These are phyloP conservation scores for Cladorhizidae sp. DNA, from an alignment of 37 sponge, comb jelly and placozoan species.

Conservation along the genomic window DNA sequence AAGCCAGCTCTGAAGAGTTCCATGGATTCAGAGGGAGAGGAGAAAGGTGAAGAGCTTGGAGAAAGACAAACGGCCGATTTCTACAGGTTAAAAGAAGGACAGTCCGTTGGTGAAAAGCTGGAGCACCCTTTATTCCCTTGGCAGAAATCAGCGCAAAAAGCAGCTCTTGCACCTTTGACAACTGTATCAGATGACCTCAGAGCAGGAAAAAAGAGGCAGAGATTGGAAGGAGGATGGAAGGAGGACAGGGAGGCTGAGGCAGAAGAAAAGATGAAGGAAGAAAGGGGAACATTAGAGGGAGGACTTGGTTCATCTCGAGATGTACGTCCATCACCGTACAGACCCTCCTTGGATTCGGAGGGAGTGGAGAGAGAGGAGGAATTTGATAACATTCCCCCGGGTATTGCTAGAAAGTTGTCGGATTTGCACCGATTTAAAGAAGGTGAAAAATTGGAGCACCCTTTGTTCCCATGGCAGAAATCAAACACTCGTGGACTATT, in stretches of 20 bases:
- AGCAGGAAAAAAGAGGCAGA: too few species aligned
- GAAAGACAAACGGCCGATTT: background rate
- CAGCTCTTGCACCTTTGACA: too few species aligned
- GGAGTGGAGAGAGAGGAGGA: too few species aligned
- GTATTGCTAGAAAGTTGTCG: background rate
- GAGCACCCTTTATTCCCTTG: slow-evolving; percentile 47
- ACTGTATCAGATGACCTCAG: too few species aligned
- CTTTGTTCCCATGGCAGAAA: slow-evolving; percentile 43
- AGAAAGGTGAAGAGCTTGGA: background rate
- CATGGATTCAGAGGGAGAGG: background rate
- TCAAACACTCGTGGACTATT: too few species aligned
- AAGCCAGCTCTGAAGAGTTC: background rate
- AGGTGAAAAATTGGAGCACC: slow-evolving; percentile 22
- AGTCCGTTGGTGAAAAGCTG: slow-evolving; percentile 7
- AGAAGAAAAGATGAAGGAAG: too few species aligned
- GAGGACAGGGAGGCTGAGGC: background rate
- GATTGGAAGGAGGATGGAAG: too few species aligned
- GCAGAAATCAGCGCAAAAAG: slow-evolving; percentile 12
- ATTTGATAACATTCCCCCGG: too few species aligned
- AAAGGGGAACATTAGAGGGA: too few species aligned
- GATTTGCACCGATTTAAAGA: background rate
- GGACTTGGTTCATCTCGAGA: too few species aligned
- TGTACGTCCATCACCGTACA: too few species aligned
- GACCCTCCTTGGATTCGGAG: too few species aligned
- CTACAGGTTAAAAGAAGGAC: background rate